Base-by-base conservation (phyloP, 2,797 vertebrate genomes). In the Oophaga sylvatica region DNA sequence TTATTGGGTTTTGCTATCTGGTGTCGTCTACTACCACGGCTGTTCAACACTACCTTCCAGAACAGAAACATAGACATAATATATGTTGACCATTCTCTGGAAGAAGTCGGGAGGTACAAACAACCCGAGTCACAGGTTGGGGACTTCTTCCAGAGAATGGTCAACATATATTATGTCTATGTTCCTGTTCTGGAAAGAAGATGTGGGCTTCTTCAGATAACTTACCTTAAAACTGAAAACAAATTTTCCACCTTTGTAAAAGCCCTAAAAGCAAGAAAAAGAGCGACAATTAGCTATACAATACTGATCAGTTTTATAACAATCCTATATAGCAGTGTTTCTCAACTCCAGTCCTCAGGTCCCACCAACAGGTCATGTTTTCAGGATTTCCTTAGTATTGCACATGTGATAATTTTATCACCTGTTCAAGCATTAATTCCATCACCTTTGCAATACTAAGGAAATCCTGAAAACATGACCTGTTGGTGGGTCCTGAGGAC, bases 141-240 rank as follows among this genome's bases (percentile, higher is more conserved):
- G 62, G 20, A 12, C 9, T 19, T 22, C 20, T 10, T 20, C 20
- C 62, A n/a, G 20, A 10, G 22, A 65, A 53, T 3, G 48, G 48
- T 53, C 7, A 53, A 53, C 48, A 53, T 53, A 53, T 53, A 53
- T 17, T 22, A 19, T 17, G 60, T 20, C 35, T 26, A 17, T 62
- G 60, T 62, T 7, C 63, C 22, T 6, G 22, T 26, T 67, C 65
- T 26, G n/a, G 48, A 53, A 53, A 67, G 26, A 12, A 67, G 26
- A 67, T 19, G 4, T 67, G 62, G 45, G 22, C 35, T 31, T 19
- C 31, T 76, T 11, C 17, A 5, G 22, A 35, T 45, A 31, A 41
- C 96, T 96, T 91, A 98, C 97, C 97, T 98, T 98, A 96, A 98
- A 98, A 93, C 97, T 97, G 96, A 98, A 98, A 90, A 98, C 96